Evolutionary conservation across 2,888 invertebrate genomes (phyloP).

Genomic region (Imbricaverruca yamaguchii): DNA sequence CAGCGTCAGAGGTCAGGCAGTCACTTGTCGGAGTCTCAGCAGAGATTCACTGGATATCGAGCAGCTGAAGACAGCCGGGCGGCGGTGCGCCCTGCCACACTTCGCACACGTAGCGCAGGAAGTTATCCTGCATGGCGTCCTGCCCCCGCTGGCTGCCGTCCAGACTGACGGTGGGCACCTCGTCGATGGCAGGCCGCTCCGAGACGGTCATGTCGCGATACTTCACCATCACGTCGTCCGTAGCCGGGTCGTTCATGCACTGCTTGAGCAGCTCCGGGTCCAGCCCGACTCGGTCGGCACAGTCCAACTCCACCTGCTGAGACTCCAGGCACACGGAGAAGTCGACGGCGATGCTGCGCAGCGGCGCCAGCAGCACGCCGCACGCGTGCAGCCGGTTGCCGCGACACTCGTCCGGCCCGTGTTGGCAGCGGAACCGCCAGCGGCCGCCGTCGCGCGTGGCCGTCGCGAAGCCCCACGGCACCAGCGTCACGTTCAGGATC

Average conservation of each 20-base stretch:
- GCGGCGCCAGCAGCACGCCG: neutral
- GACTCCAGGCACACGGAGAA: constrained; percentile 12
- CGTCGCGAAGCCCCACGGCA: constrained; percentile 16
- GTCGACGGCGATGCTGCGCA: neutral
- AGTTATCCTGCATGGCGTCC: neutral
- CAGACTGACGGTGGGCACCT: constrained; percentile 12
- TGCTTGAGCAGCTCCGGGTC: neutral
- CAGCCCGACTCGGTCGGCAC: neutral
- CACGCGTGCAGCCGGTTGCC: constrained; percentile 20
- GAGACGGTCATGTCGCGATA: neutral
- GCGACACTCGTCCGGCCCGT: neutral
- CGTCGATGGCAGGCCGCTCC: neutral
- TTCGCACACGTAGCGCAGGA: neutral
- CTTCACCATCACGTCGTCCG: neutral
- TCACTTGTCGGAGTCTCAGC: no score
- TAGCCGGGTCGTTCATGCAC: neutral
- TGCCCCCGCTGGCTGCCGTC: neutral
- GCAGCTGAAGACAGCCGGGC: neutral
- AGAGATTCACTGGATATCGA: neutral
- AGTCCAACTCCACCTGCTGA: neutral
- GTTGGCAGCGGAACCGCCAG: neutral
- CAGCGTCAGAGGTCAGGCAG: no score
- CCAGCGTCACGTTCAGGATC: constrained; percentile 3
- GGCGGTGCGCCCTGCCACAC: neutral
- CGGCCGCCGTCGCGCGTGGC: neutral